These are phyloP conservation scores for Ibycter americanus DNA, from an alignment of 2,797 vertebrate species.

Conservation along the genomic window DNA sequence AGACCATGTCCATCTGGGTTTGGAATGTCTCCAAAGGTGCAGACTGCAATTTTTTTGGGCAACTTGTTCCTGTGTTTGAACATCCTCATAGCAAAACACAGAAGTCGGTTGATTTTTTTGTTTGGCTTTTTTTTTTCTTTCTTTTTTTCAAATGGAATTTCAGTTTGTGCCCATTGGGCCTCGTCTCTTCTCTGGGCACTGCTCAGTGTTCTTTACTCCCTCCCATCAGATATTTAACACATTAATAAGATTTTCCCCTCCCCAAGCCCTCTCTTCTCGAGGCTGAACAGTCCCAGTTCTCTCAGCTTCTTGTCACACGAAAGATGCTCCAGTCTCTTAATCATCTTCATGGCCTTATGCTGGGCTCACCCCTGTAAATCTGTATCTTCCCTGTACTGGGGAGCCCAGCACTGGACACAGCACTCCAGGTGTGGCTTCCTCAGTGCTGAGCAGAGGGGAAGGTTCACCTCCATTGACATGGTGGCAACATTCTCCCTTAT, in stretches of 20 bases:
- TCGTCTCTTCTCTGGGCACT: background rate
- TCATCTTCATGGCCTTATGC: background rate
- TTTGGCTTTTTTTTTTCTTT: background rate
- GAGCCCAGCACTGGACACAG: no score
- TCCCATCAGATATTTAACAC: background rate
- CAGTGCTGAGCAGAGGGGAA: background rate
- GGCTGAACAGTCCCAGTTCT: background rate
- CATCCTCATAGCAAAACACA: background rate
- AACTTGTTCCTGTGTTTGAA: background rate
- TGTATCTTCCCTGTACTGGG: background rate
- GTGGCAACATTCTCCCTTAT: background rate
- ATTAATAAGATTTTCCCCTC: background rate
- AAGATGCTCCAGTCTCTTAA: background rate
- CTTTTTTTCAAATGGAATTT: background rate
- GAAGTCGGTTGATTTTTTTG: no score
- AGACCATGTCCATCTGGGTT: background rate
- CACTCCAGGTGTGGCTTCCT: background rate
- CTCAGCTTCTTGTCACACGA: background rate
- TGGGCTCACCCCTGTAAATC: background rate
- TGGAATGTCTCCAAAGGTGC: background rate
- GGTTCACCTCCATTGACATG: background rate
- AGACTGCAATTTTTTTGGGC: background rate
- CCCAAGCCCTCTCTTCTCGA: background rate
- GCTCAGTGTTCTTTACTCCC: background rate
- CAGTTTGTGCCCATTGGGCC: background rate